These are phyloP conservation scores for Chaitophorus viminalis DNA, from an alignment of 2,888 invertebrate genomes.

Conservation along the genomic window DNA sequence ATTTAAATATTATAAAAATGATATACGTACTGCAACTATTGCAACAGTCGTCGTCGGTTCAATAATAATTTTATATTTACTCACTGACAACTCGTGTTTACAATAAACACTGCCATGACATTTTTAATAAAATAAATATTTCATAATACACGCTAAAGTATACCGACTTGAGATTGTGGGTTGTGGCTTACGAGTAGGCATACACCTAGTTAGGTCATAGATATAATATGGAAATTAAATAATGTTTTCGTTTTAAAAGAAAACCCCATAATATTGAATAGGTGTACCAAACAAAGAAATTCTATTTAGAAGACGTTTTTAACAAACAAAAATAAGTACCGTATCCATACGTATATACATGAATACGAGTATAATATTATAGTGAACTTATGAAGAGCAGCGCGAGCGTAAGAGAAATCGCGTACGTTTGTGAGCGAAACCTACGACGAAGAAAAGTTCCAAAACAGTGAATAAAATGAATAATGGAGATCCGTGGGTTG, in stretches of 20 bases:
- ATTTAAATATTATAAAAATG: not conserved
- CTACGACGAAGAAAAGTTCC: slow-evolving; percentile 22
- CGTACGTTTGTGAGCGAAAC: not conserved
- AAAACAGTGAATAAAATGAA: slow-evolving; percentile 47
- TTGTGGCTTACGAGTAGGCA: no score
- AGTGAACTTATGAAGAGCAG: slow-evolving; percentile 11
- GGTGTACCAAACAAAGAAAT: not conserved
- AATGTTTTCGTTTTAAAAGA: slow-evolving; percentile 5
- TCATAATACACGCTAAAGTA: not conserved
- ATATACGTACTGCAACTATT: no score
- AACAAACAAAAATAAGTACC: slow-evolving; percentile 17
- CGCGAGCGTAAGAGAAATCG: slow-evolving; percentile 41
- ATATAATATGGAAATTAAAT: not conserved
- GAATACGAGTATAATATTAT: not conserved
- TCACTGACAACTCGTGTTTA: not conserved
- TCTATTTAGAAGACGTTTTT: slow-evolving; percentile 1
- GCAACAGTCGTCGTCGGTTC: not conserved
- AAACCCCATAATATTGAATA: slow-evolving; percentile 15
- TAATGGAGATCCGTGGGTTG: slow-evolving; percentile 16
- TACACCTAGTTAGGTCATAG: not conserved
- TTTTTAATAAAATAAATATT: not conserved
- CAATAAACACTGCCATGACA: not conserved
- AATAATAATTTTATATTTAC: not conserved
- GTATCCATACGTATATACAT: not conserved
- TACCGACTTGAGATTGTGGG: not conserved